A percentile compares a stretch with the other conserved stretches of the same genome.
Evolutionary conservation across 2,888 invertebrate species (phyloP).

Genomic region (Cantharis rufa): DNA sequence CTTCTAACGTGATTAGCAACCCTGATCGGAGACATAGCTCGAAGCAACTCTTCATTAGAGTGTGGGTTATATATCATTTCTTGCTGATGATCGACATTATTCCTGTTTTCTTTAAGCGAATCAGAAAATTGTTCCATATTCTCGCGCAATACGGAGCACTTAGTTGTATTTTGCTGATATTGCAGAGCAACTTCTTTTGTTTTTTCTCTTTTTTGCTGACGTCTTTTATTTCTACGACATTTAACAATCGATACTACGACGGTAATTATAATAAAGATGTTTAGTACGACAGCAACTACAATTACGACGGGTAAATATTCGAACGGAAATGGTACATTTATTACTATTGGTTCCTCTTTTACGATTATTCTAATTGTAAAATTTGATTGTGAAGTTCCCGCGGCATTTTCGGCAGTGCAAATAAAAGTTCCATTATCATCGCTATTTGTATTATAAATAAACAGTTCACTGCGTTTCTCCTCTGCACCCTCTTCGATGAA

Average conservation of each 20-base stretch:
- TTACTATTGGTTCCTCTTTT: conserved; percentile 68
- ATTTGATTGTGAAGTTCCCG: conserved; percentile 78
- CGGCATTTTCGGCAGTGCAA: conserved; percentile 84
- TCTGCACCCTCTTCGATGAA: conserved; percentile 72
- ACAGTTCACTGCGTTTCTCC: conserved; percentile 78
- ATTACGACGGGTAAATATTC: conserved; percentile 73
- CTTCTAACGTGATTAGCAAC: conserved; percentile 58
- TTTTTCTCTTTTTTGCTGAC: conserved; percentile 57
- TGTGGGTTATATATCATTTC: conserved; percentile 29
- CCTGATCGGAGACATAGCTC: conserved; percentile 40
- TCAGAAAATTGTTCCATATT: conserved; percentile 38
- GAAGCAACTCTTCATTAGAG: conserved; percentile 40
- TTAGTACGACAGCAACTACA: conserved; percentile 67
- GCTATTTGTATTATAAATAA: conserved; percentile 75
- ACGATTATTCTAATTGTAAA: conserved; percentile 78
- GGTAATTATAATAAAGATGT: conserved; percentile 67
- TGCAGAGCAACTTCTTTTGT: conserved; percentile 65
- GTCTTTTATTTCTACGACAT: conserved; percentile 49
- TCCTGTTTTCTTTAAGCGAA: conserved; percentile 39
- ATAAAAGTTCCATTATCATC: conserved; percentile 86
- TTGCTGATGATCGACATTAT: conserved; percentile 42
- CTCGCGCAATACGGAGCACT: conserved; percentile 36
- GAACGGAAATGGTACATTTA: conserved; percentile 60
- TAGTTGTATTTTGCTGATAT: conserved; percentile 49
- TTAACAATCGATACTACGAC: conserved; percentile 67